Base-by-base conservation (phyloP, 2,113 vertebrate genomes). In the Urocolius indicus region DNA sequence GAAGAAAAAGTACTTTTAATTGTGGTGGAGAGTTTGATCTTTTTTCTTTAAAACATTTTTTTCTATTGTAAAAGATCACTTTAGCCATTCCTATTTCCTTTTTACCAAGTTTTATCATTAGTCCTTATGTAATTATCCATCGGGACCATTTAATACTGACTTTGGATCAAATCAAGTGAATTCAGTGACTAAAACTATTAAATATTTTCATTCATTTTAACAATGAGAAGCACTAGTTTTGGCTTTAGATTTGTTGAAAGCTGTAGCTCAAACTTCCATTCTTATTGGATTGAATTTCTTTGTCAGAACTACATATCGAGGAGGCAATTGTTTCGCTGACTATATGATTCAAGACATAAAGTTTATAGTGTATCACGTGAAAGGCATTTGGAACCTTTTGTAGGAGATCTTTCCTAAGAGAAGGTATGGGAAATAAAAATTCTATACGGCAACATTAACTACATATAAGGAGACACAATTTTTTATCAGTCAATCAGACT, bases 11-110 rank as follows among this genome's bases (percentile, higher is more conserved):
- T 52, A 11, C 1, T 61, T 81, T 73, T 58, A 65, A 23, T 30
- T 3, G 6, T 48, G 7, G 16, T 20, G 7, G 4, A 52, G 16
- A 3, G 4, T 32, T 41, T 51, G 2, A 2, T 34, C 8, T 8
- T 52, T 66, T 29, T 43, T 48, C 9, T 77, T 73, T 45, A 43
- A 16, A 69, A n/a, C 1, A 34, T 29, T 10, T 14, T 48, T 79
- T 79, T 80, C 46, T 3, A 9, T 54, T 2, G 0, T 84, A 78
- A 58, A 21, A 10, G 2, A 34, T 81, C 34, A 67, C 11, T 14
- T 72, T 21, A 89, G 13, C 2, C 7, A 49, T 87, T 84, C 61
- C 4, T 80, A 17, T 23, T 65, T 51, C 17, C 11, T 1, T 58
- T 84, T 63, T 46, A 77, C 6, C 11, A 49, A 81, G 21, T 41